Conservation (phyloP, 2,888 invertebrate genomes). For the Ctenicera cuprea region DNA sequence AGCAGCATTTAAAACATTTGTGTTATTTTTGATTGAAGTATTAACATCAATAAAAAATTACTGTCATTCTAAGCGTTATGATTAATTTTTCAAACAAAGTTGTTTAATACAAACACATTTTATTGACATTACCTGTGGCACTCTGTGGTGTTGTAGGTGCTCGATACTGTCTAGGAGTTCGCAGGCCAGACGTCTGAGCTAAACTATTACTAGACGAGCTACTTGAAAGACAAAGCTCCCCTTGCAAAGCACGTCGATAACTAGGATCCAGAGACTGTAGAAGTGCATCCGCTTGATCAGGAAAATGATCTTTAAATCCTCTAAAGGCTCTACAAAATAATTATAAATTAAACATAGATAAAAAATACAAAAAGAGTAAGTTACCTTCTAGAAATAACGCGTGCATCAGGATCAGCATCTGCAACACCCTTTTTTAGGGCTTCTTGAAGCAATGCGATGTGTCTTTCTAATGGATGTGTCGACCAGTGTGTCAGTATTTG, state of each 20-base stretch:
- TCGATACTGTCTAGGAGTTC: conserved; percentile 70
- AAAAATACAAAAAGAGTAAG: conserved; percentile 52
- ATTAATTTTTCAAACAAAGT: background rate
- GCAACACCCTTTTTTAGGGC: conserved; percentile 90
- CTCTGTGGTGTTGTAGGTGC: conserved; percentile 67
- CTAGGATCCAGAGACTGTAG: conserved; percentile 88
- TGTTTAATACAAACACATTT: background rate
- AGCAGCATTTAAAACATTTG: conserved; percentile 55
- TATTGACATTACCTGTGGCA: conserved; percentile 65
- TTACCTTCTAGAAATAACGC: conserved; percentile 88
- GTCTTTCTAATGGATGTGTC: conserved; percentile 87
- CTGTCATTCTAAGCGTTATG: too few species aligned
- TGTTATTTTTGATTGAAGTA: conserved; percentile 15
- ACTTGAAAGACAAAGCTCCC: conserved; percentile 76
- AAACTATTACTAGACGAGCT: conserved; percentile 76
- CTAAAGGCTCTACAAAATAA: conserved; percentile 84
- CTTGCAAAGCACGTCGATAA: conserved; percentile 79
- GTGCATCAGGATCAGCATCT: conserved; percentile 95
- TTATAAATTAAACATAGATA: conserved; percentile 27
- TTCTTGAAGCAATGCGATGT: conserved; percentile 85
- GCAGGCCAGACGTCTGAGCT: conserved; percentile 70
- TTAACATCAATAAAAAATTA: too few species aligned
- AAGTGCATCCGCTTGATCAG: conserved; percentile 90
- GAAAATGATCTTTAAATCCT: conserved; percentile 92
- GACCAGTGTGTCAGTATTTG: conserved; percentile 92